Base-by-base conservation (phyloP, 1,140 invertebrate genomes). In the Pinna nobilis region DNA sequence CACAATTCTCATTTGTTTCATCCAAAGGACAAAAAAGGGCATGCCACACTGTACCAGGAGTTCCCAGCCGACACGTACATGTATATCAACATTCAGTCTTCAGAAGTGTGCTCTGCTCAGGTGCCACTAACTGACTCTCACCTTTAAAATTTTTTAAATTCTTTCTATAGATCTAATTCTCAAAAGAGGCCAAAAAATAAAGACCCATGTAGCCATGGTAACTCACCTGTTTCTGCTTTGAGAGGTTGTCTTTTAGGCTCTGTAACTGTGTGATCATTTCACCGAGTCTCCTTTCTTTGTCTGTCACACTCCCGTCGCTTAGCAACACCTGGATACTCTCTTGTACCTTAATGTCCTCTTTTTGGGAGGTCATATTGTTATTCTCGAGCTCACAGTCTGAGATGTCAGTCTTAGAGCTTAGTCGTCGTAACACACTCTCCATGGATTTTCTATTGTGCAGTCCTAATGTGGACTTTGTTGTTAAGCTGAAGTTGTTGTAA, bases 181-280 rank as follows among this genome's bases (percentile, higher is more conserved):
- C 18, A 50, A 23, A 23, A 7, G 28, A 7, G 28, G 49, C 3
- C 11, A 49, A 49, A 49, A 7, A 18, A 49, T 2, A 18, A 6
- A 49, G 5, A n/a, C 18, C 4, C 44, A 4, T 57, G 13, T 32
- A 15, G 35, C 23, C 30, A 25, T 20, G 6, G 55, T 33, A 57
- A 57, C 47, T 53, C 59, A 84, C 82, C 81, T 83, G 78, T 61
- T 91, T 86, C 82, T 95, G 93, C 20, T 92, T 91, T 33, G 94
- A 81, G 53, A 95, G 89, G 85, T 94, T 94, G 79, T 95, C 94
- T 74, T 94, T 90, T 15, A 95, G 91, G 90, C 94, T 92, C 87
- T 95, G 94, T 60, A 96, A 91, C 78, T 95, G 94, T 7, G 93
- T 87, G 59, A 96, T 96, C 92, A 95, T 94, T 84, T 95, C 94